Evolutionary conservation across 2,888 invertebrate genomes (phyloP).

Genomic region (Pandemis cinnamomeana): DNA sequence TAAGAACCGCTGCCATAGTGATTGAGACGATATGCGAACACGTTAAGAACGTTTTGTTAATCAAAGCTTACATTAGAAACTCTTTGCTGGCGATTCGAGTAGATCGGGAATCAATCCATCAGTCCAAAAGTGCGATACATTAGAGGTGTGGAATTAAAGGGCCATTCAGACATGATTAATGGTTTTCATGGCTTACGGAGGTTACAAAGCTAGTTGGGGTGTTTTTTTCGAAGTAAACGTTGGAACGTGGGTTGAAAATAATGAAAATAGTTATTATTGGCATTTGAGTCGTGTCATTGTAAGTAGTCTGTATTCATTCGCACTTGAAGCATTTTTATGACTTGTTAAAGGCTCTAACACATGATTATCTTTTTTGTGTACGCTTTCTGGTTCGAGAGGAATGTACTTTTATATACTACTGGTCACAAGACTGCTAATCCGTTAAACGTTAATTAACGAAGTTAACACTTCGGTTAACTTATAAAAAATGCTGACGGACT

Average conservation of each 20-base stretch:
- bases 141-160: slow-evolving; percentile 24
- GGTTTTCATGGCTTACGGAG: slow-evolving; percentile 25
- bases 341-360: not conserved
- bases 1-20: no score
- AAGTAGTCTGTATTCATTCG: not conserved
- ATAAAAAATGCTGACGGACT: no score
- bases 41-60: no score
- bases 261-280: not conserved
- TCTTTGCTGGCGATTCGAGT: not conserved
- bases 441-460: no score
- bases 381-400: no score
- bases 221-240: not conserved
- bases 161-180: slow-evolving; percentile 36
- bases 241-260: not conserved
- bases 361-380: no score
- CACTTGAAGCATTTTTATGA: not conserved
- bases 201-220: slow-evolving; percentile 2
- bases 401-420: no score
- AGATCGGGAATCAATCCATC: slow-evolving; percentile 37
- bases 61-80: no score
- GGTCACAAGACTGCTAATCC: no score
- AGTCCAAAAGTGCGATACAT: slow-evolving; percentile 8
- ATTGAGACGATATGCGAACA: no score
- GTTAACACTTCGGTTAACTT: no score
- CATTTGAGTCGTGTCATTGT: not conserved